A percentile compares a stretch with the other conserved stretches of the same genome.
Conservation (phyloP, 2,888 invertebrate species). For the Quadriops clusia region DNA sequence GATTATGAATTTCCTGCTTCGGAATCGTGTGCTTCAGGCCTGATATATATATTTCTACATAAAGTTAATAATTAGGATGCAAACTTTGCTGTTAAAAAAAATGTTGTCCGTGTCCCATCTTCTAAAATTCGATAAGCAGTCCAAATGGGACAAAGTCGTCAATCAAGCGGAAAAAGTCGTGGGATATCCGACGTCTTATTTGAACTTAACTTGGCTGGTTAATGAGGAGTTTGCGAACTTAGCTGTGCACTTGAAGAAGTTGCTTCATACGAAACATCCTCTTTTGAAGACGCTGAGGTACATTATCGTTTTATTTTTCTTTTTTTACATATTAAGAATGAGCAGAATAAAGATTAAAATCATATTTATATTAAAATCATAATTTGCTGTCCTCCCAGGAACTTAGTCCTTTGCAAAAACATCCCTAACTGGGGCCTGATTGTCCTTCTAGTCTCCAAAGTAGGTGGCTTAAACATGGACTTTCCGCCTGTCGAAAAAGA, state of each 20-base stretch:
- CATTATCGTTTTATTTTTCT: background rate
- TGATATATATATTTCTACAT: too few species aligned
- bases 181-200: constrained; percentile 89
- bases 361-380: too few species aligned
- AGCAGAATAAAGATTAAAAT: background rate
- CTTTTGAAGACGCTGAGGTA: constrained; percentile 72
- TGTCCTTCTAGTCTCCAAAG: constrained; percentile 79
- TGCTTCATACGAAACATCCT: constrained; percentile 90
- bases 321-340: background rate
- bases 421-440: constrained; percentile 62
- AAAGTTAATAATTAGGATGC: too few species aligned
- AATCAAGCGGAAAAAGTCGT: constrained; percentile 93
- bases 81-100: too few species aligned
- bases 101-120: too few species aligned
- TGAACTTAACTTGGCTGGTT: constrained; percentile 83
- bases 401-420: constrained; percentile 15
- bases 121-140: constrained; percentile 6
- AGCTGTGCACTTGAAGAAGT: constrained; percentile 76
- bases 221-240: constrained; percentile 93
- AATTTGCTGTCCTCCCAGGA: constrained; percentile 10
- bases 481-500: constrained; percentile 72
- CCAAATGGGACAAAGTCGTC: constrained; percentile 73
- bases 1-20: too few species aligned
- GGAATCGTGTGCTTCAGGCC: too few species aligned
- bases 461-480: constrained; percentile 67